Base-by-base conservation (phyloP, 2,888 invertebrate species). In the Strigamia maritima region DNA sequence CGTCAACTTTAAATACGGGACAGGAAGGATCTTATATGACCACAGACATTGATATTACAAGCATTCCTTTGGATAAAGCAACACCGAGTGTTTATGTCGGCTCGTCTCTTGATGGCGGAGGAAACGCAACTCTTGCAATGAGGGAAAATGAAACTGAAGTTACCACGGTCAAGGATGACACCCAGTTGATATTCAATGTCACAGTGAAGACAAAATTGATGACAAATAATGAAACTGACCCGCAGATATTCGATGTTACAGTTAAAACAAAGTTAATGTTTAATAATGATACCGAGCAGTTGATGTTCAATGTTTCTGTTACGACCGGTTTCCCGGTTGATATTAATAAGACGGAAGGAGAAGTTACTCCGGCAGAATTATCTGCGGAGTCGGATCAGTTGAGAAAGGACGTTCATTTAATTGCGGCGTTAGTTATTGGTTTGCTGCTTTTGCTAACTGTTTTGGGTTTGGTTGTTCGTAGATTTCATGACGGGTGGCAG, bases 401-500 rank as follows among this genome's bases (percentile, higher is more conserved):
- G 10, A 26, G 70, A 26, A 70, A 70, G 26, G 28, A 28, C 35
- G 89, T 94, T 77, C 93, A 94, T 8, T 88, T 93, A 85, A 90
- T 93, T 82, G 90, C 91, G 54, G 88, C 91, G 75, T 87, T 92
- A 76, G 89, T 91, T 22, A 90, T 91, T 80, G 82, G 82, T 1
- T 79, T 82, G 4, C 24, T 82, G 26, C 78, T 82, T 24, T 77
- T 82, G 40, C 77, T 82, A 7, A 78, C 80, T 10, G 82, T 82
- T 0, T 65, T 82, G 1, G 82, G 81, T 0, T 88, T 92, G 85
- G 88, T 91, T 28, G 88, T 92, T 80, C 90, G 90, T 82, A 88
- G 91, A 82, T 91, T 93, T n/a, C 89, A 91, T 82, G 94, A 94
- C 84, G 93, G 93, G 85, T 94, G 94, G 93, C 91, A 92, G 83